These are phyloP conservation scores for Polyergus mexicanus DNA, from an alignment of 1,140 invertebrate genomes.

Conservation along the genomic window DNA sequence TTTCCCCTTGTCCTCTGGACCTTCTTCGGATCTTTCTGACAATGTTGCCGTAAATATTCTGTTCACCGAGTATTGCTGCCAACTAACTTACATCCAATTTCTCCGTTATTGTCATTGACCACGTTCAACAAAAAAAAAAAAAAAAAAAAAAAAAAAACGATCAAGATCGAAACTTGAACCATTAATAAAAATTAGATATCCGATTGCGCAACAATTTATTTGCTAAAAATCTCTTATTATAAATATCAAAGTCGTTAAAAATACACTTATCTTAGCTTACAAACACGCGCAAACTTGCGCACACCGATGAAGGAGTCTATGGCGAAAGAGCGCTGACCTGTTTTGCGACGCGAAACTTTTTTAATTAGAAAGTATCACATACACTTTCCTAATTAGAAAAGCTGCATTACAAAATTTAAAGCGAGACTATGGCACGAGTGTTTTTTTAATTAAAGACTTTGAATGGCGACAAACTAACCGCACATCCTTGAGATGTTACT, in stretches of 20 bases:
- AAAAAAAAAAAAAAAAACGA: background rate
- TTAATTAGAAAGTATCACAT: constrained; percentile 74
- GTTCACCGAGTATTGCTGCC: background rate
- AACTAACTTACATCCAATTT: background rate
- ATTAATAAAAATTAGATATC: background rate
- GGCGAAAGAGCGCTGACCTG: constrained; percentile 2
- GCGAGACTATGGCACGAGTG: constrained; percentile 50
- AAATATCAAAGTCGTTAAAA: constrained; percentile 11
- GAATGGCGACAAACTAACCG: constrained; percentile 42
- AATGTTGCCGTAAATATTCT: constrained; percentile 47
- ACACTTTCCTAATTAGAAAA: constrained; percentile 72
- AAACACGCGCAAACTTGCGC: background rate
- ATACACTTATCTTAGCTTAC: background rate
- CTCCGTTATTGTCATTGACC: constrained; percentile 5
- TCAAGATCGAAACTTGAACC: background rate
- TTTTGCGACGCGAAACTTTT: constrained; percentile 71
- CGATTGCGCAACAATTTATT: background rate
- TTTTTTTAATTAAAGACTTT: constrained; percentile 70
- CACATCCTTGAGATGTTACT: constrained; percentile 41
- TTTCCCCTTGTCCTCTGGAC: constrained; percentile 54
- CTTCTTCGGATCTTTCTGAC: constrained; percentile 25
- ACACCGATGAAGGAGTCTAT: background rate
- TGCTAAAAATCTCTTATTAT: background rate
- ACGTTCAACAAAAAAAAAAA: background rate
- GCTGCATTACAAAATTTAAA: constrained; percentile 71